Conservation (phyloP, 2,888 invertebrate species). For the Petrolisthes manimaculis region DNA sequence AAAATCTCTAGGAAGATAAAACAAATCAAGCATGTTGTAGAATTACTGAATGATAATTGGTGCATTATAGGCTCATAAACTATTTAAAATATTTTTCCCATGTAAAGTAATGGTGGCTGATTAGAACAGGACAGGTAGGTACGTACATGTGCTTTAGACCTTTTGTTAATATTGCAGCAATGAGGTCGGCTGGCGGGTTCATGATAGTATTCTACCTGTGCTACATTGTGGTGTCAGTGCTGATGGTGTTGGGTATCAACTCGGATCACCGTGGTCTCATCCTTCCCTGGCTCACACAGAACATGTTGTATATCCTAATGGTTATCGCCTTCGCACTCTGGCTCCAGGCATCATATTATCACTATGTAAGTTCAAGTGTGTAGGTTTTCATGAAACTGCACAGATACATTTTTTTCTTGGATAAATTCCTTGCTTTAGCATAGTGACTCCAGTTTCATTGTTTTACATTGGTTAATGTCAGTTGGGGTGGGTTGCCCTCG, state of each 20-base stretch:
- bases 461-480: no score
- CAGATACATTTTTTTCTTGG: no score
- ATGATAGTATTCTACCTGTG: conserved; percentile 65
- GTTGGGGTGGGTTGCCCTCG: no score
- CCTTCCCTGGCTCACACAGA: conserved; percentile 65
- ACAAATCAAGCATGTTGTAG: no score
- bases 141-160: not conserved
- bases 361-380: conserved; percentile 59
- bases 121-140: not conserved
- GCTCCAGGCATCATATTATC: conserved; percentile 65
- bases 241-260: conserved; percentile 59
- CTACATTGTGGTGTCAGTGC: conserved; percentile 53
- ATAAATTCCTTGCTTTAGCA: no score
- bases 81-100: no score
- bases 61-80: no score
- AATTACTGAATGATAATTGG: no score
- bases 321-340: conserved; percentile 66
- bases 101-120: no score
- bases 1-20: no score
- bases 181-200: conserved; percentile 65
- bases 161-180: conserved; percentile 38
- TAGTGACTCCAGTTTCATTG: no score
- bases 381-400: no score
- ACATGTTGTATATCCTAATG: conserved; percentile 61
- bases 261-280: conserved; percentile 60